A percentile compares a stretch with the other conserved stretches of the same genome.
These are phyloP conservation scores for Hypanus sabinus DNA, from an alignment of 2,113 vertebrate genomes.

Conservation along the genomic window DNA sequence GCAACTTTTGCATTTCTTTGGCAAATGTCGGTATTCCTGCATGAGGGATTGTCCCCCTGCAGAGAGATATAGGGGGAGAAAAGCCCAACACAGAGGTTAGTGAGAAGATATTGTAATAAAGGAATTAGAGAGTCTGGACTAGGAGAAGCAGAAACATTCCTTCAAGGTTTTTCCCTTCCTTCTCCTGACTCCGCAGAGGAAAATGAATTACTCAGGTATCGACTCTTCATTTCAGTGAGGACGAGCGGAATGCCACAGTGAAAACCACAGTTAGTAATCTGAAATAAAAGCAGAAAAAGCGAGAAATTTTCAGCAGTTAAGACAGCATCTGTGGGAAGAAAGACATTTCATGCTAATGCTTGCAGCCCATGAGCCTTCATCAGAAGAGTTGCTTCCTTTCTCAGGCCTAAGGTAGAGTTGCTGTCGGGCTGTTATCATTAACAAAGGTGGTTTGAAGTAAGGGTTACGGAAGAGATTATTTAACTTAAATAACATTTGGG, in stretches of 20 bases:
- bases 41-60: too few relatives aligned
- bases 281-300: too few relatives aligned
- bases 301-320: too few relatives aligned
- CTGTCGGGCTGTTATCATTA: background rate
- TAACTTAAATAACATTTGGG: too few relatives aligned
- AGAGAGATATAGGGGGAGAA: too few relatives aligned
- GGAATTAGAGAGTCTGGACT: background rate
- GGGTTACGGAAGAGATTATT: too few relatives aligned
- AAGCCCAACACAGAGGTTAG: background rate
- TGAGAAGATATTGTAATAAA: background rate
- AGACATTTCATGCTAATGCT: too few relatives aligned
- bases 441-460: background rate
- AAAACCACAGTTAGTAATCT: too few relatives aligned
- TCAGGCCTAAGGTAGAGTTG: background rate
- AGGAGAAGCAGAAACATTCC: background rate
- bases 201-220: background rate
- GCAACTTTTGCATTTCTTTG: background rate
- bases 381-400: background rate
- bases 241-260: background rate
- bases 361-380: too few relatives aligned
- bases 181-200: background rate
- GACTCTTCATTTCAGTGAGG: background rate
- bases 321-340: too few relatives aligned
- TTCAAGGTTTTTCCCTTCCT: background rate
- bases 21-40: background rate